Base-by-base conservation (phyloP, 2,888 invertebrate species). In the Lottia gigantea region DNA sequence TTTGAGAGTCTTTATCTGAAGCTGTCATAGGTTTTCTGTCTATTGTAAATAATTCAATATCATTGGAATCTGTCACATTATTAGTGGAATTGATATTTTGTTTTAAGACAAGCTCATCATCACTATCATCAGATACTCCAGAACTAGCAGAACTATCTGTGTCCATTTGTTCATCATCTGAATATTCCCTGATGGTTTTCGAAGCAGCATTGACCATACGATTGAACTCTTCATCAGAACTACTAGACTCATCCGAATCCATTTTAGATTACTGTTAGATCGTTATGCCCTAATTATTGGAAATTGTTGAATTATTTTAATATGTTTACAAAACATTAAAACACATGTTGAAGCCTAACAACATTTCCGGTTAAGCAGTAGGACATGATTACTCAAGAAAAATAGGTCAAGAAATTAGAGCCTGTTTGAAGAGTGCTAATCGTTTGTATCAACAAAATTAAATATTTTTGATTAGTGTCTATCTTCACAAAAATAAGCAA, bases 301-400 rank as follows among this genome's bases (percentile, higher is more conserved):
- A 31, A 31, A 8, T 1, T 40, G 40, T 40, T 40, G 0, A 8
- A 40, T 31, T 31, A 31, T 31, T 31, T 31, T 49, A 49, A 16
- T 23, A 55, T 14, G 23, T 55, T 55, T 11, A 23, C 55, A 55
- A 23, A 19, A 55, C 12, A 55, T 55, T 11, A 4, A 55, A 55
- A 55, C 55, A 55, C 55, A 23, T 55, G 55, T 19, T 23, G 55
- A 19, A 23, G 55, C 55, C 55, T 55, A 55, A 55, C 55, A 55
- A 55, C 55, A 55, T 12, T 55, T 55, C 55, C 55, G 55, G 19
- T 55, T 0, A 14, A 11, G 11, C 11, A 19, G 23, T 12, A 19
- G 55, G 55, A 23, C 19, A 23, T 55, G 2, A 55, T 12, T 55
- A 23, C 23, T 19, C 23, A 2, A 23, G 6, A 11, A 23, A 55